A percentile compares a stretch with the other conserved stretches of the same genome.
phyloP scores from a whole-genome alignment of 1,140 invertebrate species.

The Colletes gigas region DNA sequence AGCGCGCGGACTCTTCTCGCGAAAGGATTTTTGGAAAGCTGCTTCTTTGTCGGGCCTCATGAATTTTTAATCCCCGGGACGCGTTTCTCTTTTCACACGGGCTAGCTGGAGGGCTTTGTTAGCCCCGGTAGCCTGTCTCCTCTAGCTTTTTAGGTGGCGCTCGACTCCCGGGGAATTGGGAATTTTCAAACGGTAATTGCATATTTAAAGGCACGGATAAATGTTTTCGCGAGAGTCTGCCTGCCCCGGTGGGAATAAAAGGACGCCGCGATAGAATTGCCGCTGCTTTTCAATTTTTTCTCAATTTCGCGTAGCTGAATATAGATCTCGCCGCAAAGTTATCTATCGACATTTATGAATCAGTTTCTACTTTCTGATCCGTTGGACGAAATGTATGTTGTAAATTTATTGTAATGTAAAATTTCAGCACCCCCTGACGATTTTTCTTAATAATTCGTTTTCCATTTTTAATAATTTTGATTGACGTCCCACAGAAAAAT shows the following conservation, averaged over 20 bases:
- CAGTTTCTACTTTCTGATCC: no score
- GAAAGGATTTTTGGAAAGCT: slow-evolving; percentile 45
- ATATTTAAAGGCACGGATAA: slow-evolving; percentile 42
- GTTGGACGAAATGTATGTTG: no score
- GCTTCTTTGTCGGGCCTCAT: slow-evolving; percentile 43
- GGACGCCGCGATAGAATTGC: background rate
- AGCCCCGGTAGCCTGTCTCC: background rate
- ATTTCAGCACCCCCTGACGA: no score
- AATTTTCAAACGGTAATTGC: slow-evolving; percentile 49
- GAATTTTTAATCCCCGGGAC: slow-evolving; percentile 46
- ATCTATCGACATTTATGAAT: no score
- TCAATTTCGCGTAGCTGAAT: no score
- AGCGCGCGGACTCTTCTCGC: slow-evolving; percentile 17
- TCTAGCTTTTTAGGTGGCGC: slow-evolving; percentile 30
- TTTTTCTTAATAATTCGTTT: no score
- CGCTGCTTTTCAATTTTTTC: background rate
- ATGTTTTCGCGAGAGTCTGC: slow-evolving; percentile 21
- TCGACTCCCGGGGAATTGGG: slow-evolving; percentile 13
- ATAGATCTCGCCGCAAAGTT: no score
- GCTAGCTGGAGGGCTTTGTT: slow-evolving; percentile 8
- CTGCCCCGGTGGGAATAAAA: background rate
- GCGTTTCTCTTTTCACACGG: slow-evolving; percentile 34
- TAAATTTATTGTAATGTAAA: no score
- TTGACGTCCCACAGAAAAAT: no score
- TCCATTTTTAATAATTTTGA: no score